A percentile compares a stretch with the other conserved stretches of the same genome.
These are phyloP conservation scores for Corbicula japonica DNA, from an alignment of 2,888 invertebrate genomes.

Conservation along the genomic window DNA sequence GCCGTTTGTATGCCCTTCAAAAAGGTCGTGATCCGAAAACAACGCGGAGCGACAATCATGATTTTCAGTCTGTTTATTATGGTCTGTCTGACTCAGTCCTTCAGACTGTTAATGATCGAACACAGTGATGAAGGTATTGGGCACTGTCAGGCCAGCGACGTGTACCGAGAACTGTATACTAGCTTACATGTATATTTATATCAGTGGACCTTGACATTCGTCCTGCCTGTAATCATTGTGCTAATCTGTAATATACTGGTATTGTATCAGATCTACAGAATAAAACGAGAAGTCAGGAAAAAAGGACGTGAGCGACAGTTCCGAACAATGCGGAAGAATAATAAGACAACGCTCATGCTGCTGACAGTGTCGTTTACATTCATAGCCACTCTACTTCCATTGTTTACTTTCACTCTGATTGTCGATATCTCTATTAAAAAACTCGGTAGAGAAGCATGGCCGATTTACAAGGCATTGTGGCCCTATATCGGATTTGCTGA, in stretches of 20 bases:
- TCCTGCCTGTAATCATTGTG: slow-evolving; percentile 78
- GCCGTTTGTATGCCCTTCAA: slow-evolving; percentile 83
- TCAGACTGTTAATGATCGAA: slow-evolving; percentile 75
- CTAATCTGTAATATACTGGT: slow-evolving; percentile 80
- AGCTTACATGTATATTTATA: slow-evolving; percentile 75
- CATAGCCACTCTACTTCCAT: slow-evolving; percentile 77
- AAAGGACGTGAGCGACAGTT: slow-evolving; percentile 38
- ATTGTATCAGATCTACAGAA: slow-evolving; percentile 76
- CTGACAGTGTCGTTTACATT: slow-evolving; percentile 79
- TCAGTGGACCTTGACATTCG: slow-evolving; percentile 79
- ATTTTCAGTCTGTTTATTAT: slow-evolving; percentile 76
- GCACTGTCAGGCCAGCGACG: slow-evolving; percentile 64
- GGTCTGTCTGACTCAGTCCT: slow-evolving; percentile 79
- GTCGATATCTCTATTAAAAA: slow-evolving; percentile 69
- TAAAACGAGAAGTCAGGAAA: slow-evolving; percentile 49
- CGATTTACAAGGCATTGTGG: slow-evolving; percentile 54
- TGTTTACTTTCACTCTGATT: slow-evolving; percentile 74
- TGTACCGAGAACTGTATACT: slow-evolving; percentile 67
- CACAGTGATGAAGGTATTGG: slow-evolving; percentile 10
- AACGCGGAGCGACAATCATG: slow-evolving; percentile 76
- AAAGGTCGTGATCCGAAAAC: slow-evolving; percentile 76
- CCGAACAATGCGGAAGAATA: slow-evolving; percentile 36
- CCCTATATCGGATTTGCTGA: slow-evolving; percentile 71
- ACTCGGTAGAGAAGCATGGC: slow-evolving; percentile 42
- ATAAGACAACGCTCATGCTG: slow-evolving; percentile 74